phyloP scores from a whole-genome alignment of 2,113 vertebrate species.

The Chrysemys picta region DNA sequence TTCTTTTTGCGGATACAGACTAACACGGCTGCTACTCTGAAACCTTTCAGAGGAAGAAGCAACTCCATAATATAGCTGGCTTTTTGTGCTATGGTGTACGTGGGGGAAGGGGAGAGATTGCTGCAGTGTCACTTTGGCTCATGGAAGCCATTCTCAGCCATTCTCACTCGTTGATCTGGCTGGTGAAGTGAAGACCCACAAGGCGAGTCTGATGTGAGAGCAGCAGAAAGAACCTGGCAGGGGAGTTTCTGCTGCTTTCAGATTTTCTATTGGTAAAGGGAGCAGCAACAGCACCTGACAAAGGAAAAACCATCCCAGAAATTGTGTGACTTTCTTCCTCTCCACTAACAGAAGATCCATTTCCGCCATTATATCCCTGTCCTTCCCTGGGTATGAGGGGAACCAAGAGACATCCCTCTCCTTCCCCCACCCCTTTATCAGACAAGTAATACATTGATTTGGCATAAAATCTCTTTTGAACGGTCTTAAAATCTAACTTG shows the following conservation, averaged over 20 bases:
- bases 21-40: no score
- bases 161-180: background rate
- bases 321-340: background rate
- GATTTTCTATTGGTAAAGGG: background rate
- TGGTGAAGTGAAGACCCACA: background rate
- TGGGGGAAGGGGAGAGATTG: background rate
- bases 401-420: background rate
- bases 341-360: slow-evolving; percentile 8
- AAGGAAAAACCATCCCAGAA: background rate
- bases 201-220: background rate
- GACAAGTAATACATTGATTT: background rate
- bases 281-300: background rate
- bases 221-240: background rate
- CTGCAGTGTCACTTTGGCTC: background rate
- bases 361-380: background rate
- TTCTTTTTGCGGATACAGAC: no score
- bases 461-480: slow-evolving; percentile 21
- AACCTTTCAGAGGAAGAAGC: background rate
- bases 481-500: background rate
- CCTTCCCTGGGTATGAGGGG: background rate
- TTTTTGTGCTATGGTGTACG: background rate
- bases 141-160: background rate
- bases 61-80: accelerated
- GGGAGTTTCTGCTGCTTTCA: background rate
- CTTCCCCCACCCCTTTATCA: background rate